Evolutionary conservation across 2,113 vertebrate species (phyloP), one percentile per base, ranked within the genome.

Genomic region (Cynoglossus semilaevis): DNA sequence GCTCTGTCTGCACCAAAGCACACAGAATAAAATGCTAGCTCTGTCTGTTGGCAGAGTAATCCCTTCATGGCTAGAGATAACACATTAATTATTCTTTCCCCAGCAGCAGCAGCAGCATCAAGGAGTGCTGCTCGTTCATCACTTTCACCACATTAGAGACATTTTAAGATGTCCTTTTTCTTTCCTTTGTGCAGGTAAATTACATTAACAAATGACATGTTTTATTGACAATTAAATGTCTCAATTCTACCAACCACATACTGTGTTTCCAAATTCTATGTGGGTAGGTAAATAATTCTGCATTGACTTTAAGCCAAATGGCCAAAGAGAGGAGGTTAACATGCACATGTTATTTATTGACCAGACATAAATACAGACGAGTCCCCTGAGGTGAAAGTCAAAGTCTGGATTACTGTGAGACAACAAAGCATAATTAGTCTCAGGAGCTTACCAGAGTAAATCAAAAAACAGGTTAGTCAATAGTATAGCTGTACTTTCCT

Each of bases 391-490:
- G 69, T 54, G 10, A 56, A 66, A 75, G 61, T 56, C 64, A 64
- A 44, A 45, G 45, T 51, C 36, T 52, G 54, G 67, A 63, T 71
- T 76, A 69, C 61, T 51, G 49, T 45, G 72, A 60, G 74, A 70
- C 56, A 73, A 49, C 72, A 70, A 35, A 19, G 51, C 50, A 46
- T 88, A 87, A 86, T 87, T 87, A 64, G 80, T 71, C 82, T 82
- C 79, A 0, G 44, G 80, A 73, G 83, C 18, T 62, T 67, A 78
- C 43, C 42, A 49, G 65, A 77, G 76, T 72, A 79, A 84, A 84
- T 66, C 58, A 66, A 64, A 66, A 63, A 47, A 54, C 52, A 53
- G 63, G 71, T 52, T 69, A 68, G 76, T 76, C 66, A 62, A 46
- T 18, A 58, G 17, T 46, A 59, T 61, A 45, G 51, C 42, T 71